Base-by-base conservation (phyloP, 2,888 invertebrate species). In the Marronus borbonicus region DNA sequence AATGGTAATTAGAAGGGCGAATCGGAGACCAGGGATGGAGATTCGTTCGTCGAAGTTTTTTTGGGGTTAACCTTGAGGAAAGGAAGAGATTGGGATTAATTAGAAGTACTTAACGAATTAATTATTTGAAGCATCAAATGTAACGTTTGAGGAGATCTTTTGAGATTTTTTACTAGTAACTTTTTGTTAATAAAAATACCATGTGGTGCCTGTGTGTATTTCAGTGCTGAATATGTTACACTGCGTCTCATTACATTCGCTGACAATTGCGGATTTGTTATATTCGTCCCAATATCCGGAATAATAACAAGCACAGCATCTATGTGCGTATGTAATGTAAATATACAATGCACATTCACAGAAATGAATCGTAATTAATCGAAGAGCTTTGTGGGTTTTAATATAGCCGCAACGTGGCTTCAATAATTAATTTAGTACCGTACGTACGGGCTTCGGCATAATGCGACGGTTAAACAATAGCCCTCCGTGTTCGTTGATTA, bases 351-450 rank as follows among this genome's bases (percentile, higher is more conserved):
- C 17, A 58, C 55, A 20, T 58, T 20, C 17, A 20, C 20, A 7
- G 8, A 8, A 8, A 58, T 20, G 20, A 20, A 58, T 58, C 10
- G 20, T 20, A 20, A 58, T 17, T 58, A 58, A 58, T 58, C 20
- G 8, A 20, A 24, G 55, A 58, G 55, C 55, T 58, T 58, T 58
- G 20, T 58, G 55, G 55, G 20, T 58, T 58, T 58, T 58, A 58
- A 58, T 58, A 58, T 58, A 20, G 55, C 55, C 8, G 20, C 55
- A 20, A 8, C 20, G 55, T 20, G 24, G 55, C n/a, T 17, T 58
- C 55, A 8, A 20, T 17, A 58, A 17, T 17, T 20, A 20, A 58
- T 58, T 58, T 20, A 58, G 17, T 20, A 7, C 55, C 5, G 17
- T 20, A 17, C 20, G 1, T 58, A 58, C 44, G 2, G 10, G 55